A percentile compares a stretch with the other conserved stretches of the same genome.
Evolutionary conservation across 2,113 vertebrate species (phyloP).

Genomic region (Odobenus rosmarus): DNA sequence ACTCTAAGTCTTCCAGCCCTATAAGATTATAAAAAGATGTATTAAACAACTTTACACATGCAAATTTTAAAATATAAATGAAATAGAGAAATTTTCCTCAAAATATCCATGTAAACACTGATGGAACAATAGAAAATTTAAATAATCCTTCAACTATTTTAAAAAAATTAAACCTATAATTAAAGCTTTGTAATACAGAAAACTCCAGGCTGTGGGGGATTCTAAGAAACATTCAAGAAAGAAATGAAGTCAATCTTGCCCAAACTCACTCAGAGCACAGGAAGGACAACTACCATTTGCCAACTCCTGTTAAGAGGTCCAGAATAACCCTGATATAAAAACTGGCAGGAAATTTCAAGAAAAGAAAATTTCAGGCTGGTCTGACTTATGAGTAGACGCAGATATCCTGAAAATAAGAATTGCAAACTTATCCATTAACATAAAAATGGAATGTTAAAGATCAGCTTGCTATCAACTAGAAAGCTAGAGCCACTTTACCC

Average conservation of each 20-base stretch:
- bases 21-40: background rate
- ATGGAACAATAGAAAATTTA: background rate
- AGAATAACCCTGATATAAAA: background rate
- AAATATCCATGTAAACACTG: background rate
- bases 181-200: background rate
- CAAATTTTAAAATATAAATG: background rate
- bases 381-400: background rate
- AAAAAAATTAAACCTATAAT: constrained; percentile 8
- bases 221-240: background rate
- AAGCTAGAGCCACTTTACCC: background rate
- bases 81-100: background rate
- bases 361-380: background rate
- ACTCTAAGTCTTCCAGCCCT: background rate
- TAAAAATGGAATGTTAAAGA: background rate
- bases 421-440: background rate
- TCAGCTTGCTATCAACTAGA: background rate
- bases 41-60: background rate
- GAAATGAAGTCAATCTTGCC: background rate
- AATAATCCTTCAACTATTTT: background rate
- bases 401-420: background rate
- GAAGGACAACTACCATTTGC: background rate
- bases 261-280: background rate
- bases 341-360: background rate
- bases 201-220: background rate
- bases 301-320: background rate